phyloP scores from a whole-genome alignment of 2,888 invertebrate genomes.

The Lasioglossum marginatum region DNA sequence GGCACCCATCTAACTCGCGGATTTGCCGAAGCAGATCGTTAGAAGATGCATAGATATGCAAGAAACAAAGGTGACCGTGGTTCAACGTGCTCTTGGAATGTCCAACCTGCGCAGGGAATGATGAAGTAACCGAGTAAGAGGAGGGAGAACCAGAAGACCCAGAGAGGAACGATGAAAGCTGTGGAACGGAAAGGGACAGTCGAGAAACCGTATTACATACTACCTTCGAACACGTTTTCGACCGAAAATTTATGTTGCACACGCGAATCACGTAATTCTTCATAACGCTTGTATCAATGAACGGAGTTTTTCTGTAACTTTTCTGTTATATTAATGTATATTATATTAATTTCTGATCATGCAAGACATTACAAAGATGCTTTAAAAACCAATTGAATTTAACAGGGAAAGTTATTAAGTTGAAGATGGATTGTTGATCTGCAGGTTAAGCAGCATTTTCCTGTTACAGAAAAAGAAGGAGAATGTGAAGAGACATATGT shows the following conservation, averaged over 20 bases:
- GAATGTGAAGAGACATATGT: neutral
- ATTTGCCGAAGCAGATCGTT: constrained; percentile 28
- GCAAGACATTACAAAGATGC: neutral
- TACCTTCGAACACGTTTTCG: constrained; percentile 36
- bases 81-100: constrained; percentile 82
- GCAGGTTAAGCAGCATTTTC: neutral
- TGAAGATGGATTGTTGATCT: neutral
- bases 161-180: constrained; percentile 38
- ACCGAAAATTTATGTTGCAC: neutral
- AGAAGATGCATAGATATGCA: constrained; percentile 43
- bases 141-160: constrained; percentile 24
- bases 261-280: neutral
- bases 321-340: no score
- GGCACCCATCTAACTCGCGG: neutral
- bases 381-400: no score
- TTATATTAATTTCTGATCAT: neutral
- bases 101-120: constrained; percentile 68
- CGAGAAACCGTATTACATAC: constrained; percentile 6
- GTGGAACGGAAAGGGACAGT: constrained; percentile 26
- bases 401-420: neutral
- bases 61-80: constrained; percentile 70
- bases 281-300: neutral
- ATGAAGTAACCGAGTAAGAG: constrained; percentile 70
- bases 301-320: neutral
- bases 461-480: neutral